These are phyloP conservation scores for Catharus minimus DNA, from an alignment of 2,113 vertebrate species.

Conservation along the genomic window DNA sequence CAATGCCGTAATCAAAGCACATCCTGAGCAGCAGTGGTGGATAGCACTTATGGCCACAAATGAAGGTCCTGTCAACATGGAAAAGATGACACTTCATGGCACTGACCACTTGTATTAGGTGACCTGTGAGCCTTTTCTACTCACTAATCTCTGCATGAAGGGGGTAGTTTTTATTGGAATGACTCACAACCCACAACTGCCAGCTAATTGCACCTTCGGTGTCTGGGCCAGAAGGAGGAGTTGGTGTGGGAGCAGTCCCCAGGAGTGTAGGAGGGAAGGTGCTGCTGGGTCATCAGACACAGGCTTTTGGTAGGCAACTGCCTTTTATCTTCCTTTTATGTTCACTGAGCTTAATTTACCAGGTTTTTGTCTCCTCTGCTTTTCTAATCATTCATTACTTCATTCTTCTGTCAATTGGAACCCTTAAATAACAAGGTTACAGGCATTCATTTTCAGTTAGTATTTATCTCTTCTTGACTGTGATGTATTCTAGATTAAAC, in stretches of 20 bases:
- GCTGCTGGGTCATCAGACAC: background rate
- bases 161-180: background rate
- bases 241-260: background rate
- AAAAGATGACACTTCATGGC: background rate
- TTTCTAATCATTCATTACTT: background rate
- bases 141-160: background rate
- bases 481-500: background rate
- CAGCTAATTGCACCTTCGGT: background rate
- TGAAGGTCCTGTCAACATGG: background rate
- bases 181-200: background rate
- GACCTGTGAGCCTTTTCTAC: background rate
- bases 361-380: background rate
- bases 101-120: background rate
- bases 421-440: background rate
- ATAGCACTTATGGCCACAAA: background rate
- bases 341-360: background rate
- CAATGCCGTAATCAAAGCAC: background rate
- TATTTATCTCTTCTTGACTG: background rate
- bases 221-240: background rate
- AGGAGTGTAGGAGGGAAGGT: background rate
- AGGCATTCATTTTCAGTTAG: background rate
- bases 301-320: background rate
- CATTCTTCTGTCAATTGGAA: background rate
- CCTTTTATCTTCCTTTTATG: background rate
- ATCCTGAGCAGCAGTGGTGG: background rate